Base-by-base conservation (phyloP, 2,888 invertebrate species). In the Aleiodes alternator region DNA sequence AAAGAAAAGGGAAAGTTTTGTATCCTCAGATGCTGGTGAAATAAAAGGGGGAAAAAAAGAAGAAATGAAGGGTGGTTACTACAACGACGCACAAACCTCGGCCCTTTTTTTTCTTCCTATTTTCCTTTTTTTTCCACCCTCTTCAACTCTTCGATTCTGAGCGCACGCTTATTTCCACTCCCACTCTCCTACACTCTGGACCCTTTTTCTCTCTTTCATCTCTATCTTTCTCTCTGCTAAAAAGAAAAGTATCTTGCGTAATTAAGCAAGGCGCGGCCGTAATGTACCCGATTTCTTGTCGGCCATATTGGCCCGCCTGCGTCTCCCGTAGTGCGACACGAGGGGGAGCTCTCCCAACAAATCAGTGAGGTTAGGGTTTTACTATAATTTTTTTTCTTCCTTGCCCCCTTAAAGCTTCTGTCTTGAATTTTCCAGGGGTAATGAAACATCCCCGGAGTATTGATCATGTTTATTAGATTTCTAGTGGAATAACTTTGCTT, bases 221-320 rank as follows among this genome's bases (percentile, higher is more conserved):
- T 64, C 43, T 38, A 43, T 14, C 43, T 23, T 50, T 68, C 14
- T 68, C n/a, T 31, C 31, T 68, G 55, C 38, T 8, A 59, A 87
- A 89, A 68, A 82, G 88, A 89, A 88, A 91, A 91, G 91, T 91
- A 91, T 90, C 91, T 91, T 91, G 89, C 91, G 91, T 90, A 91
- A 85, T 84, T 86, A 87, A 87, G 84, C 84, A 85, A 87, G 79
- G 77, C 84, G 85, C 82, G 80, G 80, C 76, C 78, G 85, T 85
- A 84, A 85, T 85, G 82, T 84, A 85, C 82, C 83, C 81, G 43
- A 82, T 55, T 43, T 8, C 43, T 55, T 51, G 81, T 80, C 86
- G 83, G 85, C 86, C 84, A 87, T 87, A 84, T 85, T 85, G 87
- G 85, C 79, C 64, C 80, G 70, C 70, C 43, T 72, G 31, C 31